Evolutionary conservation across 2,797 vertebrate genomes (phyloP).

Genomic region (Bradypus variegatus): DNA sequence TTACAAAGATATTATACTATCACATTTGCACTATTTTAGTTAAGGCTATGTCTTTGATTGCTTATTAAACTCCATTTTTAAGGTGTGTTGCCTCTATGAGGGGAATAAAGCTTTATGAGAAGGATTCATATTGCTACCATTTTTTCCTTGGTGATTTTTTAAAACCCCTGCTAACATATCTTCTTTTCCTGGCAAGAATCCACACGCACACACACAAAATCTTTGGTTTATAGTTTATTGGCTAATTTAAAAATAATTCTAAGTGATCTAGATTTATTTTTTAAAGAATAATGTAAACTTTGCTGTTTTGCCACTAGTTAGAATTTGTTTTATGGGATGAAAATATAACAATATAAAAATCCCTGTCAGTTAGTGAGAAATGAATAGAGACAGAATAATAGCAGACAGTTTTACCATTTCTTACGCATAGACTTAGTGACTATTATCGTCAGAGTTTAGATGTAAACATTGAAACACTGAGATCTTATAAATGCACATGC

Average conservation of each 20-base stretch:
- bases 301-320: constrained; percentile 6
- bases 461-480: not conserved
- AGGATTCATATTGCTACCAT: not conserved
- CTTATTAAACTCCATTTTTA: constrained; percentile 54
- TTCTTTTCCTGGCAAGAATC: not conserved
- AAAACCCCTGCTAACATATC: not conserved
- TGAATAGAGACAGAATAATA: not conserved
- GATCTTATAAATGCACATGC: not conserved
- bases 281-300: not conserved
- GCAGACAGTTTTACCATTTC: not conserved
- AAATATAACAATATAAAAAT: constrained; percentile 8
- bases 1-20: constrained; percentile 66
- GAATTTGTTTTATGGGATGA: not conserved
- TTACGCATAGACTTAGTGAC: not conserved
- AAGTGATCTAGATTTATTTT: constrained; percentile 19
- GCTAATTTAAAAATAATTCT: constrained; percentile 25
- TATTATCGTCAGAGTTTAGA: not conserved
- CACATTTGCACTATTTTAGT: constrained; percentile 58
- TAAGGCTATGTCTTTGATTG: constrained; percentile 65
- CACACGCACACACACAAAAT: constrained; percentile 22
- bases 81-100: not conserved
- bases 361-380: not conserved
- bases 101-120: constrained; percentile 16
- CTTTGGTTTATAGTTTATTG: not conserved
- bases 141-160: constrained; percentile 6